These are phyloP conservation scores for Remorina albescens DNA, from an alignment of 2,797 vertebrate species.

Conservation along the genomic window DNA sequence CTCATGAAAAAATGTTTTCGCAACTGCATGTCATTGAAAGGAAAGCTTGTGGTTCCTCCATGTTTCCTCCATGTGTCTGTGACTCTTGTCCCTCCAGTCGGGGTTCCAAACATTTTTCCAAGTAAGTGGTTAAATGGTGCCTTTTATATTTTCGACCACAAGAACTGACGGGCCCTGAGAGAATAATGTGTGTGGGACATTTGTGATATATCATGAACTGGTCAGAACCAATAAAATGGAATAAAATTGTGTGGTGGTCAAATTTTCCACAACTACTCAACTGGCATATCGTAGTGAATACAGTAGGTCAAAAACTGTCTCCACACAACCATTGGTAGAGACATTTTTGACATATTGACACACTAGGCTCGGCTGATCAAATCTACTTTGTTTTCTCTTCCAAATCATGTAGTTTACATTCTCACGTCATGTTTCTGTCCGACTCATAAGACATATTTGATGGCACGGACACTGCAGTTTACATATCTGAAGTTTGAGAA, in stretches of 20 bases:
- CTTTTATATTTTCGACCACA: conserved; percentile 27
- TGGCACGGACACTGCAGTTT: conserved; percentile 1
- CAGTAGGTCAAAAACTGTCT: neutral
- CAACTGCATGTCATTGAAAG: neutral
- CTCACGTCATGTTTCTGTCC: neutral
- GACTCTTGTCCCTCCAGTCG: neutral
- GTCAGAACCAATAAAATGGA: conserved; percentile 8
- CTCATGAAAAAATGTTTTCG: neutral
- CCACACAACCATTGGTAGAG: neutral
- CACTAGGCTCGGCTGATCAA: neutral
- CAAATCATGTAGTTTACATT: conserved; percentile 9
- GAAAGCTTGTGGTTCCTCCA: neutral
- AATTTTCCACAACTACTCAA: conserved; percentile 10
- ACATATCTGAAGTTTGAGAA: conserved; percentile 22
- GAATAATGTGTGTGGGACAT: conserved; percentile 2
- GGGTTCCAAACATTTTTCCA: conserved; percentile 14
- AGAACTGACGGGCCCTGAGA: conserved; percentile 1
- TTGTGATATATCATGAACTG: conserved; percentile 1
- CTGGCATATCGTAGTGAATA: neutral
- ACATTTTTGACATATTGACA: neutral
- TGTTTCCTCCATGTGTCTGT: neutral
- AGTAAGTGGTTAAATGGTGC: conserved; percentile 12
- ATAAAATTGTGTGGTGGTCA: neutral
- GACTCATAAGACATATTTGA: conserved; percentile 1
- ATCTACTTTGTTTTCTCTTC: conserved; percentile 19